These are phyloP conservation scores for Hipposideros armiger DNA, from an alignment of 2,113 vertebrate species.

Conservation along the genomic window DNA sequence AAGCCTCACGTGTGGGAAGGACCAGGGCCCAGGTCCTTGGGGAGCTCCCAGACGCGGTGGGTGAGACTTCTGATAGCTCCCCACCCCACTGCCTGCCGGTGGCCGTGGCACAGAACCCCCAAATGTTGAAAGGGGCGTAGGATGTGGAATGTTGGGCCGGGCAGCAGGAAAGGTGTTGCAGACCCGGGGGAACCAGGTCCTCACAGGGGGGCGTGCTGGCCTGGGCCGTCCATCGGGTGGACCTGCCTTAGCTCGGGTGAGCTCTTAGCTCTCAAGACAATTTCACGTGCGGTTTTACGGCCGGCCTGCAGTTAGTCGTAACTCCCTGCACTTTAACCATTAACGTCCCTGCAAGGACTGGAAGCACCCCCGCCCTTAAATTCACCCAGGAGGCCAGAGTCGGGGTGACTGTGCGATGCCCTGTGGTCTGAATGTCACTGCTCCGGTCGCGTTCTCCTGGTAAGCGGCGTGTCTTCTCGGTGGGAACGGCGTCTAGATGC, in stretches of 20 bases:
- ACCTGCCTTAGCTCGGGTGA: no score
- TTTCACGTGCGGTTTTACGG: not conserved
- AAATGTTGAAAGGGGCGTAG: no score
- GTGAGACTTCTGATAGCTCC: not conserved
- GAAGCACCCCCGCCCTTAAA: not conserved
- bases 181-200: not conserved
- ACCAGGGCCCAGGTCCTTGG: no score
- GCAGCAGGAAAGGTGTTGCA: not conserved
- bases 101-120: no score
- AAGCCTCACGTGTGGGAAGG: not conserved
- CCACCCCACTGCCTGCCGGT: not conserved
- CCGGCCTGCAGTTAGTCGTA: not conserved
- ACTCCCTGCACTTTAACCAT: not conserved
- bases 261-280: not conserved
- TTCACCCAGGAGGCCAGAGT: not conserved
- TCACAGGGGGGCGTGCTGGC: no score
- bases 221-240: accelerated
- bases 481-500: not conserved
- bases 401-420: no score
- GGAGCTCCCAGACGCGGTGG: not conserved
- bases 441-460: no score
- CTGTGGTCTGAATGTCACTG: no score
- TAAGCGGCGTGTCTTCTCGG: not conserved
- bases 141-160: not conserved
- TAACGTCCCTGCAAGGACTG: not conserved